Conservation (phyloP, 2,888 invertebrate genomes). For the Pollenia angustigena region DNA sequence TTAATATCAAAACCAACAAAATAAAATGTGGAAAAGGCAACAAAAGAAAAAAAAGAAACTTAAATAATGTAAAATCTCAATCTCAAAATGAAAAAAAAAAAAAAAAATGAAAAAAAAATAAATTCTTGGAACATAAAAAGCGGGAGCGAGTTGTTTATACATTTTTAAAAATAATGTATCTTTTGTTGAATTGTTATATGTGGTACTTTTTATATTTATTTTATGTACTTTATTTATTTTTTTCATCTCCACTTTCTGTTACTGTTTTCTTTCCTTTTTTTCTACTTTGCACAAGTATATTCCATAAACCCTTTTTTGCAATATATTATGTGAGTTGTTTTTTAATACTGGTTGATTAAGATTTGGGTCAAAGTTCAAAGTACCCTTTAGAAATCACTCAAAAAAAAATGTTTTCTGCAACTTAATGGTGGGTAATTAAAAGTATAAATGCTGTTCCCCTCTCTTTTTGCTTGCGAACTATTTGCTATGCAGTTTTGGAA, state of each 20-base stretch:
- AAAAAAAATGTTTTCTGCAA: constrained; percentile 67
- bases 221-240: constrained; percentile 9
- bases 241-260: constrained; percentile 14
- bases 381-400: constrained; percentile 73
- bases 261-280: constrained; percentile 10
- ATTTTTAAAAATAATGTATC: constrained; percentile 57
- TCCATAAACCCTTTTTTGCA: constrained; percentile 60
- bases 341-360: constrained; percentile 69
- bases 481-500: background rate
- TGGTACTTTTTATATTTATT: constrained; percentile 17
- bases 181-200: constrained; percentile 60
- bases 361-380: constrained; percentile 77
- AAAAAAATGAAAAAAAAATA: constrained; percentile 2
- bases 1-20: constrained; percentile 61
- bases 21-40: constrained; percentile 44
- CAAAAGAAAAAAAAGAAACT: constrained; percentile 15
- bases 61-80: constrained; percentile 36
- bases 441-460: constrained; percentile 58
- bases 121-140: constrained; percentile 16
- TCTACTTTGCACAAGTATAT: constrained; percentile 1
- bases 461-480: background rate
- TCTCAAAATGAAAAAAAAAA: background rate
- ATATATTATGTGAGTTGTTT: constrained; percentile 31
- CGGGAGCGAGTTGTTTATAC: constrained; percentile 32
- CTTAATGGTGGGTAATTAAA: constrained; percentile 71